Conservation (phyloP, 2,888 invertebrate genomes). For the Hemaris fuciformis region DNA sequence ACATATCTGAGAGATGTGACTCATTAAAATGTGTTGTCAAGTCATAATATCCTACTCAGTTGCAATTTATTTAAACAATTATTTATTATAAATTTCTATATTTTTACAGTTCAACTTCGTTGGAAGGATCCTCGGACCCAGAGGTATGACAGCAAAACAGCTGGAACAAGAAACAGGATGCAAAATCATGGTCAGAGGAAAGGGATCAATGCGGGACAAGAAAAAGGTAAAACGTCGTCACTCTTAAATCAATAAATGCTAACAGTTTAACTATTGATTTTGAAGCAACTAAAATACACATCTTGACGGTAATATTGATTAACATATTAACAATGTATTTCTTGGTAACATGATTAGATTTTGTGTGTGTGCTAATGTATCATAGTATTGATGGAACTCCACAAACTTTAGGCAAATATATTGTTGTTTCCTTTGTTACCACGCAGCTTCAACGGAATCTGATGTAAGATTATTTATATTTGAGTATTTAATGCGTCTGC, state of each 20-base stretch:
- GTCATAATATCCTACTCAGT: neutral
- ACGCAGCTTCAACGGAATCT: conserved; percentile 15
- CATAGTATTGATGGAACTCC: neutral
- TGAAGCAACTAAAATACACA: neutral
- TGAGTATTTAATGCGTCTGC: neutral
- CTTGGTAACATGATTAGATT: neutral
- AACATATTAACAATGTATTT: neutral
- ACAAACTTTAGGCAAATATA: conserved; percentile 1
- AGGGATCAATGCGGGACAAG: conserved; percentile 99
- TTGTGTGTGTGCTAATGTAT: conserved; percentile 1
- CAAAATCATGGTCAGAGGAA: conserved; percentile 99
- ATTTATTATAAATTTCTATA: conserved; percentile 39
- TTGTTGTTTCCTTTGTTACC: conserved; percentile 9
- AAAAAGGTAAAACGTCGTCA: conserved; percentile 90
- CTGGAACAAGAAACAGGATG: conserved; percentile 99
- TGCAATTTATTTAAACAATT: neutral
- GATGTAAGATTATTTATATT: conserved; percentile 12
- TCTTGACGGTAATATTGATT: neutral
- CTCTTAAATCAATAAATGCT: neutral
- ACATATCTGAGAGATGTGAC: neutral
- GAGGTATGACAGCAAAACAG: conserved; percentile 99
- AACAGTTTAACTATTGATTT: neutral
- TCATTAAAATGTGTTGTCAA: conserved; percentile 6
- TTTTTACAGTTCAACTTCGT: conserved; percentile 99
- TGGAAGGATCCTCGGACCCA: conserved; percentile 98